Percentiles rank a stretch among this genome's conserved stretches.
phyloP scores from a whole-genome alignment of 2,888 invertebrate species.

The Macaria liturata region DNA sequence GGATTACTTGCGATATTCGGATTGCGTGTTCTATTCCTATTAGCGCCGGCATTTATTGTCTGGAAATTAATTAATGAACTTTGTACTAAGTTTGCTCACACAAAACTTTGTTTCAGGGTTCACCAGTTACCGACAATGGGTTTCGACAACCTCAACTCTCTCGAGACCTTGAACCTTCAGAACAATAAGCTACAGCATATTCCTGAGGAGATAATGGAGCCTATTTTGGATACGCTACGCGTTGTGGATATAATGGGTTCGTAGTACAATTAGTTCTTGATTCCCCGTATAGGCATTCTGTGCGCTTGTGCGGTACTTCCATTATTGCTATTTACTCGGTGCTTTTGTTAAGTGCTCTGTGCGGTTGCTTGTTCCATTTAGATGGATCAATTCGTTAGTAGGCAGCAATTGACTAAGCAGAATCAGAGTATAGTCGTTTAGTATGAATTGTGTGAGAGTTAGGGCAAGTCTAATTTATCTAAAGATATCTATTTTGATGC shows the following conservation, averaged over 20 bases:
- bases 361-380: conserved; percentile 3
- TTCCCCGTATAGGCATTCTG: neutral
- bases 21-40: conserved; percentile 31
- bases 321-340: neutral
- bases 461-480: too few relatives aligned
- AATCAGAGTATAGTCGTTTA: too few relatives aligned
- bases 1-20: conserved; percentile 16
- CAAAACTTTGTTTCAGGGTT: conserved; percentile 82
- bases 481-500: too few relatives aligned
- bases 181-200: conserved; percentile 93
- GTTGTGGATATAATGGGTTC: conserved; percentile 95
- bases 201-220: conserved; percentile 94
- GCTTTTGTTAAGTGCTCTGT: conserved; percentile 7
- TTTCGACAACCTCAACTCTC: conserved; percentile 94
- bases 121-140: conserved; percentile 91
- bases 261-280: conserved; percentile 31
- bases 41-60: conserved; percentile 28
- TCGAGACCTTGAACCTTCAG: conserved; percentile 94
- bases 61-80: conserved; percentile 29
- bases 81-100: conserved; percentile 15
- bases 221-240: conserved; percentile 92
- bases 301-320: neutral
- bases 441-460: too few relatives aligned
- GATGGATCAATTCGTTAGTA: neutral
- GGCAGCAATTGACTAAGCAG: too few relatives aligned